Base-by-base conservation (phyloP, 2,113 vertebrate genomes). In the Progne subis region DNA sequence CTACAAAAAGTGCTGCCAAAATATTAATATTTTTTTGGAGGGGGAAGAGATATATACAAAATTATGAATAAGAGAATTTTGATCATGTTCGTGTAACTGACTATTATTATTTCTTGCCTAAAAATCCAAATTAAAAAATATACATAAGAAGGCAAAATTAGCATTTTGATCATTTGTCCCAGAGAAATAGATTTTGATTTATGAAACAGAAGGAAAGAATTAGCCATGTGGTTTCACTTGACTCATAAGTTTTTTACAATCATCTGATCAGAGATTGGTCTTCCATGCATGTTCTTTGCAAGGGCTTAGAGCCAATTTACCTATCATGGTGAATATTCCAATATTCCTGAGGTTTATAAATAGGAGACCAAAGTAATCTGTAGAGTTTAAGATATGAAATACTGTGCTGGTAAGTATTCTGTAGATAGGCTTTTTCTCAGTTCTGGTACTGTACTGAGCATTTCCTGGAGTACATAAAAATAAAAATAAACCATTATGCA, bases 391-490 rank as follows among this genome's bases (percentile, higher is more conserved):
- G 44, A 55, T 59, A 59, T 5, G 83, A 84, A 92, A 55, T 86
- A 21, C 47, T 83, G 9, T 70, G 34, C 44, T 72, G 72, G 34
- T 65, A 72, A 67, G 6, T 84, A 49, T 86, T 70, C 64, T 86
- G 39, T 83, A 83, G 91, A 75, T 80, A 76, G 71, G 49, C 29
- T 72, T 60, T 59, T 60, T 82, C 32, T 70, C 81, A 92, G 72
- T 94, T 70, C 44, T 89, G 28, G 17, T 91, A 56, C 76, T 78
- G 26, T 74, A 47, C 44, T 55, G 71, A 80, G 49, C 56, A 68
- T 70, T 93, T 95, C 34, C 20, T 53, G 61, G 43, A 49, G 60
- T 78, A 74, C 32, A 53, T 90, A 78, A 88, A 93, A 95, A 91
- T 77, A 81, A 34, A 75, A 94, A 92, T 74, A 83, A 34, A 75